phyloP scores from a whole-genome alignment of 2,888 invertebrate species.

The Heliconius ismenius region DNA sequence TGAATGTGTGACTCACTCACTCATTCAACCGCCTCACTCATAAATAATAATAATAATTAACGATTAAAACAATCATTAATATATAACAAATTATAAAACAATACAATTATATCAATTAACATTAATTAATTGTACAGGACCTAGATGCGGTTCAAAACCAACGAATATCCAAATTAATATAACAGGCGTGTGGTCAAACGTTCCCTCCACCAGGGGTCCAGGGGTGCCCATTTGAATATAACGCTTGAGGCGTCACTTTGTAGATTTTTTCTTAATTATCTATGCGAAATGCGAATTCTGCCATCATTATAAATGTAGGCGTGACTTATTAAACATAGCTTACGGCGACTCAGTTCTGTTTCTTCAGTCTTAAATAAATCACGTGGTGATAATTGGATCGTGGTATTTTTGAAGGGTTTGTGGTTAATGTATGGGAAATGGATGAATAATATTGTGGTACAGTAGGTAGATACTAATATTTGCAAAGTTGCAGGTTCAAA shows the following conservation, averaged over 20 bases:
- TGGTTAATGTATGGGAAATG: constrained; percentile 10
- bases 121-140: constrained; percentile 17
- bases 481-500: neutral
- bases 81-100: neutral
- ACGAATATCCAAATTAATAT: constrained; percentile 45
- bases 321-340: constrained; percentile 72
- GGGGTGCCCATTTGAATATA: constrained; percentile 75
- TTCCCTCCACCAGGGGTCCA: constrained; percentile 57
- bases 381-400: neutral
- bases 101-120: constrained; percentile 9
- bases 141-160: constrained; percentile 10
- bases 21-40: too few species aligned
- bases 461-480: too few species aligned
- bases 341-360: constrained; percentile 61
- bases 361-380: constrained; percentile 6
- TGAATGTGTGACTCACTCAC: too few species aligned
- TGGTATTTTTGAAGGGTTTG: neutral
- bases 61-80: neutral
- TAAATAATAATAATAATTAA: neutral
- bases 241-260: constrained; percentile 66
- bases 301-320: constrained; percentile 63
- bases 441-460: neutral
- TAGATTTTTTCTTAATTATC: constrained; percentile 78
- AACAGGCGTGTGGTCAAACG: constrained; percentile 58
- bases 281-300: constrained; percentile 56